These are phyloP conservation scores for Lordiphosa mommai DNA, from an alignment of 1,140 invertebrate species.

Conservation along the genomic window DNA sequence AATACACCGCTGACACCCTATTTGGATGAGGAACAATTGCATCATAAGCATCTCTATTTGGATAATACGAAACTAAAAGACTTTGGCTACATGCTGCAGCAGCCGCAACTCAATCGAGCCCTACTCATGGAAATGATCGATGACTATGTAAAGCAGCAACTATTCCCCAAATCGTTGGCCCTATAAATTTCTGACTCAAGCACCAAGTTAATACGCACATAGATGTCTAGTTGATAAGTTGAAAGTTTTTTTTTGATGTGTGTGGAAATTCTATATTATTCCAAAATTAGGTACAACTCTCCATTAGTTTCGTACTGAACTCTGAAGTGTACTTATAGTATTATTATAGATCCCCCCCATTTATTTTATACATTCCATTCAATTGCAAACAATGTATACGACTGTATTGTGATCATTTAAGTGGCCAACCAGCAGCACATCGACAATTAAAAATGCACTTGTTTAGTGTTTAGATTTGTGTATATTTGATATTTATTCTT, in stretches of 20 bases:
- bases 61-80: constrained; percentile 85
- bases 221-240: constrained; percentile 31
- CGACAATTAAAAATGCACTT: constrained; percentile 54
- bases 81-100: constrained; percentile 81
- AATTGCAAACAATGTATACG: constrained; percentile 33
- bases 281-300: constrained; percentile 46
- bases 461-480: constrained; percentile 52
- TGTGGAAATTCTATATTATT: constrained; percentile 19
- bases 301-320: constrained; percentile 18
- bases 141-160: constrained; percentile 70
- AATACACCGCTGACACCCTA: constrained; percentile 94
- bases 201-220: constrained; percentile 65
- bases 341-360: constrained; percentile 47
- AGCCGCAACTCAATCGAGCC: constrained; percentile 83
- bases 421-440: constrained; percentile 49
- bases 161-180: constrained; percentile 70
- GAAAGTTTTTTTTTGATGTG: constrained; percentile 22
- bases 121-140: constrained; percentile 82
- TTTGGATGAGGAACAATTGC: constrained; percentile 89
- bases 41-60: constrained; percentile 89
- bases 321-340: constrained; percentile 79
- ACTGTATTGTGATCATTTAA: constrained; percentile 67
- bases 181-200: constrained; percentile 31
- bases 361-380: constrained; percentile 58
- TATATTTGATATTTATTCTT: constrained; percentile 65